Percentiles rank a stretch among this genome's conserved stretches.
These are phyloP conservation scores for Ianthella basta DNA, from an alignment of 37 sponge, comb jelly and placozoan species.

Conservation along the genomic window DNA sequence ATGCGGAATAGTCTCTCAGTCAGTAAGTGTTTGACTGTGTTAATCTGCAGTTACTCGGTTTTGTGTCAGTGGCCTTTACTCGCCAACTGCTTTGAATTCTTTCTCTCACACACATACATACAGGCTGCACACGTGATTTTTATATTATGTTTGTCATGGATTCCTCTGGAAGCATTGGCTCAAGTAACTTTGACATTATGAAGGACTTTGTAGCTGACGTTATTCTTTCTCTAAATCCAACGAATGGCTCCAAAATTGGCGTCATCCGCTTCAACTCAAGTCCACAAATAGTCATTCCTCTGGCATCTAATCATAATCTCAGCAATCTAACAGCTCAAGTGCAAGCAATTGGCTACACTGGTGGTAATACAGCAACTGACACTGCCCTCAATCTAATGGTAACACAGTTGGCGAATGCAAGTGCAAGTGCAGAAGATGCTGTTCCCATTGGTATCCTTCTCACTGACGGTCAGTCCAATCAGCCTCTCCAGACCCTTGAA, in stretches of 20 bases:
- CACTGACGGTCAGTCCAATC: background rate
- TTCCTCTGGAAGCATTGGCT: slow-evolving; percentile 19
- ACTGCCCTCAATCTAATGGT: background rate
- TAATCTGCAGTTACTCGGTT: too few relatives aligned
- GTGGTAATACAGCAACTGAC: slow-evolving; percentile 4
- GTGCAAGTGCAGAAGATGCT: too few relatives aligned
- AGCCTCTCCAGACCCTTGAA: background rate
- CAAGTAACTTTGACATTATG: background rate
- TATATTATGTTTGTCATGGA: slow-evolving; percentile 17
- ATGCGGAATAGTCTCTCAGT: background rate
- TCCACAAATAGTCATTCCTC: background rate
- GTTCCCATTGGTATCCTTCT: background rate
- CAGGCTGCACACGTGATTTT: too few relatives aligned
- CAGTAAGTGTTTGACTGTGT: slow-evolving; percentile 8
- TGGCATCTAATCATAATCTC: background rate
- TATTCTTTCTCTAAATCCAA: background rate
- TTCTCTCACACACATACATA: too few relatives aligned
- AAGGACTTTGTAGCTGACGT: slow-evolving; percentile 9
- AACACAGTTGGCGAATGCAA: too few relatives aligned
- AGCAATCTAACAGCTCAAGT: slow-evolving; percentile 3
- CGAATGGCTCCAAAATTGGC: background rate
- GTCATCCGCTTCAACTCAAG: background rate
- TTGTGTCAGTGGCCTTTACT: too few relatives aligned
- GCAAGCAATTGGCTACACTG: background rate
- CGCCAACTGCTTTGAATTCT: too few relatives aligned